A percentile compares a stretch with the other conserved stretches of the same genome.
Conservation (phyloP, 2,797 vertebrate genomes). For the Taeniopygia guttata region DNA sequence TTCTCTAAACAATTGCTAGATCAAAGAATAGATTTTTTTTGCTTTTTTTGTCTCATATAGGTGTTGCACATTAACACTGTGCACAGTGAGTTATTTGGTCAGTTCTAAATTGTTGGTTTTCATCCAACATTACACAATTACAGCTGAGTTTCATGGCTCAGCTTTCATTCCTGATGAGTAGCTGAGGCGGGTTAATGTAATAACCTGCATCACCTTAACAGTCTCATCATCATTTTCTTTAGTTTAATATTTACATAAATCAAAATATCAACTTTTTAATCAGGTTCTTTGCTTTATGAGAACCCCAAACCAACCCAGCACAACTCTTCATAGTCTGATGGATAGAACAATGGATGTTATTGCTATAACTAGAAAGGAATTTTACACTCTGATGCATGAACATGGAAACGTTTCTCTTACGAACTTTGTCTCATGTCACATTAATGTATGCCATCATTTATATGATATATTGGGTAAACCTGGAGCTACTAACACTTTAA, state of each 20-base stretch:
- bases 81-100: neutral
- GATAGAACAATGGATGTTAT: neutral
- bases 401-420: neutral
- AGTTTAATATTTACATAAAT: neutral
- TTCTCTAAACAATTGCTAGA: neutral
- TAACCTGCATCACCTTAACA: neutral
- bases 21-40: neutral
- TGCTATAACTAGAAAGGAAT: neutral
- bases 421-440: neutral
- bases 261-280: neutral
- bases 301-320: neutral
- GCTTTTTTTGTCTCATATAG: neutral
- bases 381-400: neutral
- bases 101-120: neutral
- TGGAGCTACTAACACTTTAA: neutral
- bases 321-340: neutral
- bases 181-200: constrained; percentile 6
- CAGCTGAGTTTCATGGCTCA: neutral
- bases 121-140: neutral
- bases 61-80: neutral
- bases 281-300: neutral
- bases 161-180: neutral
- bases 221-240: neutral
- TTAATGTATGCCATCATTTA: neutral
- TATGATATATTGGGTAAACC: neutral